Conservation (phyloP, 2,888 invertebrate genomes). For the Rotaria magnacalcarata region DNA sequence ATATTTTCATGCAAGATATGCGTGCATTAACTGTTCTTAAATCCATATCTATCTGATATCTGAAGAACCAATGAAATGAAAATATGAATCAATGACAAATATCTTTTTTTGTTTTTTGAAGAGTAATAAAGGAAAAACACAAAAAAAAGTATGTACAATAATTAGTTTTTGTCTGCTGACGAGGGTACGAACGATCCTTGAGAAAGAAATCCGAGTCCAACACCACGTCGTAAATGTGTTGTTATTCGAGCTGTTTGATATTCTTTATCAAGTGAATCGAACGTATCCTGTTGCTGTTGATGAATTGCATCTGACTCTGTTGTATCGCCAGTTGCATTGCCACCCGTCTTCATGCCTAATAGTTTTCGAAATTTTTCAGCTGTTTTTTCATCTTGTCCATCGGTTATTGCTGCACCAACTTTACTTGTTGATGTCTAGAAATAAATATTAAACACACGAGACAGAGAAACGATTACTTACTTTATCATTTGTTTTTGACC, state of each 20-base stretch:
- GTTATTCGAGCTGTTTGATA: conserved; percentile 90
- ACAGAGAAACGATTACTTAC: conserved; percentile 47
- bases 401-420: conserved; percentile 71
- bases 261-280: conserved; percentile 86
- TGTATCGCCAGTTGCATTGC: conserved; percentile 46
- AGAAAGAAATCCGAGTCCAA: conserved; percentile 61
- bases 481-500: conserved; percentile 63
- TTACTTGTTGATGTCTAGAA: conserved; percentile 42
- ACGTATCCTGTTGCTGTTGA: conserved; percentile 68
- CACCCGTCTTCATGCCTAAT: conserved; percentile 80
- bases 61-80: neutral
- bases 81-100: neutral
- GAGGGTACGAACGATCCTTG: conserved; percentile 1
- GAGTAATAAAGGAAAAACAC: neutral
- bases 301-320: conserved; percentile 50
- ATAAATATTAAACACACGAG: neutral
- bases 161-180: conserved; percentile 20
- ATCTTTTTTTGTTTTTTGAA: neutral
- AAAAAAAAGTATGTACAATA: neutral
- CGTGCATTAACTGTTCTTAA: neutral
- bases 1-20: too few relatives aligned
- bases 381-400: conserved; percentile 84
- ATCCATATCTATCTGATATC: neutral
- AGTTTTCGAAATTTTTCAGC: conserved; percentile 89
- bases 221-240: conserved; percentile 83